These are phyloP conservation scores for Eristalis tenax DNA, from an alignment of 2,888 invertebrate species.

Conservation along the genomic window DNA sequence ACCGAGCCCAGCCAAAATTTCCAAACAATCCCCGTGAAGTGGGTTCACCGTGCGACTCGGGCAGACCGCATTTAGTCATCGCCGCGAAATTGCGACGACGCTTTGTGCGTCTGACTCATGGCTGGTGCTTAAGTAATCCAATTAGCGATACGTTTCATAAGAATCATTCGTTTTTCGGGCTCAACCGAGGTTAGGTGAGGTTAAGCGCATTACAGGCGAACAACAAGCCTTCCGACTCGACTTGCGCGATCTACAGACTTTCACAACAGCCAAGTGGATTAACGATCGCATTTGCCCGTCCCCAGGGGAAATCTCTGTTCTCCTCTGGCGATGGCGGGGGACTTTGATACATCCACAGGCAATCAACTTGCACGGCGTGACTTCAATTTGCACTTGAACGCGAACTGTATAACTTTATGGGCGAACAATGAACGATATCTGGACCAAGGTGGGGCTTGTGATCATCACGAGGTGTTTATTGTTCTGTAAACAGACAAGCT, in stretches of 20 bases:
- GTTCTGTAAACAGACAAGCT: not conserved
- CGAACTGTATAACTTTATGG: not conserved
- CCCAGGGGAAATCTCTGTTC: not conserved
- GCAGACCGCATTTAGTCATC: not conserved
- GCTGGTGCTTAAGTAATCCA: constrained; percentile 8
- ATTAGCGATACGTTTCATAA: constrained; percentile 7
- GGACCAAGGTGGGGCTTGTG: not conserved
- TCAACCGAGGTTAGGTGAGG: not conserved
- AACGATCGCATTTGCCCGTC: not conserved
- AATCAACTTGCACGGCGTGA: not conserved
- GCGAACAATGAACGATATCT: not conserved
- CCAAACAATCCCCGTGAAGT: not conserved
- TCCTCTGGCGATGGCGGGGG: not conserved
- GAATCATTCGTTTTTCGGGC: constrained; percentile 2
- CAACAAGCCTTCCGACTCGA: not conserved
- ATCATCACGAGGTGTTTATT: not conserved
- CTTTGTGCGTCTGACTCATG: constrained; percentile 14
- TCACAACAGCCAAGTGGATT: not conserved
- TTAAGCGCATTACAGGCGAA: not conserved
- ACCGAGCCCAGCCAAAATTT: not conserved
- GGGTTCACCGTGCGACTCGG: not conserved
- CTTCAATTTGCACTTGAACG: not conserved
- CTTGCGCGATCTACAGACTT: too few species aligned
- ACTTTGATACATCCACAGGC: not conserved
- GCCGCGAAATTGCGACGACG: not conserved